A percentile compares a stretch with the other conserved stretches of the same genome.
phyloP scores from a whole-genome alignment of 2,797 vertebrate genomes.

The Danio tinwini region DNA sequence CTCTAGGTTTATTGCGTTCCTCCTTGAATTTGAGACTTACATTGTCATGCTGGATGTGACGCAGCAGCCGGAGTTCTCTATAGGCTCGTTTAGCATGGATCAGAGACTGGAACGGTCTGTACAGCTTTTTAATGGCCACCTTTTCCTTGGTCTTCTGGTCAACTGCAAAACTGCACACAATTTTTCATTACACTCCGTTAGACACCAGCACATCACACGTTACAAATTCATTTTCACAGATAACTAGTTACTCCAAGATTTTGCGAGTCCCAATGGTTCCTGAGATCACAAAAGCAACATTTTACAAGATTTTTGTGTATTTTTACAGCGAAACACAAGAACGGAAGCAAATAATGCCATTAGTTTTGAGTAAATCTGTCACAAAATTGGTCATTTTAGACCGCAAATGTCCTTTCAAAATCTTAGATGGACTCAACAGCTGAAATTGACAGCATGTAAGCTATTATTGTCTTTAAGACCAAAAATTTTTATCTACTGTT shows the following conservation, averaged over 20 bases:
- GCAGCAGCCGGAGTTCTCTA: slow-evolving; percentile 82
- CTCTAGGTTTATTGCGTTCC: not conserved
- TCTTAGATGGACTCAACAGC: no score
- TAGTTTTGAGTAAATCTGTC: no score
- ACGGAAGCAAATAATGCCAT: no score
- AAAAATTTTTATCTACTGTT: no score
- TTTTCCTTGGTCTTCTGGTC: slow-evolving; percentile 80
- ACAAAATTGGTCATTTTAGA: no score
- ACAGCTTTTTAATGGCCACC: slow-evolving; percentile 86
- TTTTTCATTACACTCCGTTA: not conserved
- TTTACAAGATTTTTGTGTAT: no score
- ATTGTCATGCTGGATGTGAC: slow-evolving; percentile 84
- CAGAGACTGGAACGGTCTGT: slow-evolving; percentile 83
- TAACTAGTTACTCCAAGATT: not conserved
- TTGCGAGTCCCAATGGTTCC: no score
- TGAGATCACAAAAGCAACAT: no score
- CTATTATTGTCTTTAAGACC: no score
- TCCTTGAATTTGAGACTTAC: slow-evolving; percentile 65
- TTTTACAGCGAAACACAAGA: no score
- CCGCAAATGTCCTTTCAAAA: no score
- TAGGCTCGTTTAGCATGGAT: slow-evolving; percentile 82
- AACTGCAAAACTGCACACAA: slow-evolving; percentile 72
- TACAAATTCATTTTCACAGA: not conserved
- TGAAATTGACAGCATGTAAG: no score
- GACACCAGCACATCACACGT: not conserved